A percentile compares a stretch with the other conserved stretches of the same genome.
Evolutionary conservation across 2,888 invertebrate genomes (phyloP).

Genomic region (Polietes domitor): DNA sequence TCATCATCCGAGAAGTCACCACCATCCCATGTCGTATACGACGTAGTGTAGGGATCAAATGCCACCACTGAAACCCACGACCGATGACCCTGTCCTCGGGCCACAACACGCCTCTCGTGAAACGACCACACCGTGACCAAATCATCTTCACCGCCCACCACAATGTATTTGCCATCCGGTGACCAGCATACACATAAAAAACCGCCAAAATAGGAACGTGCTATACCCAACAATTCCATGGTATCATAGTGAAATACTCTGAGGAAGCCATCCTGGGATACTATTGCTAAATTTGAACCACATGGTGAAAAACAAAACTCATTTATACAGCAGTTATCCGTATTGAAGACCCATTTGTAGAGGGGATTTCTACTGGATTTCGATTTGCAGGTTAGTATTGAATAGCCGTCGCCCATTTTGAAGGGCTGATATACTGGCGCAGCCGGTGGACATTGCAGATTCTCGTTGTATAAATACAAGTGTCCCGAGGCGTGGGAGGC

Average conservation of each 20-base stretch:
- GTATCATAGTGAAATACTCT: conserved; percentile 98
- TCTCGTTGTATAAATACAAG: conserved; percentile 98
- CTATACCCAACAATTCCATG: conserved; percentile 96
- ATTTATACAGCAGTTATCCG: conserved; percentile 92
- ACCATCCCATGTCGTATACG: conserved; percentile 84
- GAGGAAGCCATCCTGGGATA: conserved; percentile 96
- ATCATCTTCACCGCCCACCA: conserved; percentile 99
- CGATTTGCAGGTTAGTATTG: conserved; percentile 97
- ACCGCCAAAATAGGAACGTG: conserved; percentile 98
- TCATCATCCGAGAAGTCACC: conserved; percentile 84
- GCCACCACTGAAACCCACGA: conserved; percentile 99
- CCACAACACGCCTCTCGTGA: conserved; percentile 94
- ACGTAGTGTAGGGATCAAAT: conserved; percentile 93
- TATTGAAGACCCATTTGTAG: conserved; percentile 93
- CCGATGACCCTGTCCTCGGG: conserved; percentile 98
- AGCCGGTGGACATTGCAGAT: conserved; percentile 93
- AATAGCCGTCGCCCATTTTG: conserved; percentile 96
- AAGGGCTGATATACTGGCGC: conserved; percentile 97
- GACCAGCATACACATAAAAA: conserved; percentile 99
- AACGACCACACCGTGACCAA: conserved; percentile 98
- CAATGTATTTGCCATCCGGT: conserved; percentile 96
- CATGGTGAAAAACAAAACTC: conserved; percentile 98
- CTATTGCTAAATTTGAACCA: conserved; percentile 94
- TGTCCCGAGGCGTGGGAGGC: conserved; percentile 98
- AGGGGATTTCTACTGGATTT: conserved; percentile 97